These are phyloP conservation scores for Tapirus indicus DNA, from an alignment of 2,797 vertebrate genomes.

Conservation along the genomic window DNA sequence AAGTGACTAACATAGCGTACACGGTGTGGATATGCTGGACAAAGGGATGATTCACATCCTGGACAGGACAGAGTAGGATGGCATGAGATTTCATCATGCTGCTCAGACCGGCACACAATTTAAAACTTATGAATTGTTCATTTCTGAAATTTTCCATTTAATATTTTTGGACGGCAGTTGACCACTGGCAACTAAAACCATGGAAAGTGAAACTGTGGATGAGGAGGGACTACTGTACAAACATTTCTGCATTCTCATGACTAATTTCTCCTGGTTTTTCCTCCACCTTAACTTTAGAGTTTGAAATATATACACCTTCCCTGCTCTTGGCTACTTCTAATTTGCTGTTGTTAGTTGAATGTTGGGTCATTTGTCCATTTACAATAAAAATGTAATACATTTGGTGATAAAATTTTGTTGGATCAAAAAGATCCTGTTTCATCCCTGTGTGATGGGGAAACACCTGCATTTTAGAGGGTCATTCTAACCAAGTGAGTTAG, in stretches of 20 bases:
- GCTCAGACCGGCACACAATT: too few species aligned
- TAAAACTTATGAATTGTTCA: too few species aligned
- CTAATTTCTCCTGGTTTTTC: background rate
- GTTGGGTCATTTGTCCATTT: slow-evolving; percentile 41
- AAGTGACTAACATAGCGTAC: too few species aligned
- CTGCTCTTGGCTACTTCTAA: background rate
- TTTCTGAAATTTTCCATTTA: too few species aligned
- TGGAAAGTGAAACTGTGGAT: too few species aligned
- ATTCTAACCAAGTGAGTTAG: slow-evolving; percentile 42
- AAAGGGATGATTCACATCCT: too few species aligned
- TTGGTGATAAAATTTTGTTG: background rate
- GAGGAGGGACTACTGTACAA: background rate
- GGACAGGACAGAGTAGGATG: too few species aligned
- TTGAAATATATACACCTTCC: background rate
- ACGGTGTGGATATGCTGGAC: too few species aligned
- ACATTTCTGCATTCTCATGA: background rate
- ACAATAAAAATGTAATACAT: background rate
- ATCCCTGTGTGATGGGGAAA: background rate
- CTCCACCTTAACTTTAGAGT: background rate
- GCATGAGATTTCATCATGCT: too few species aligned
- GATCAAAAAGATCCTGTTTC: background rate
- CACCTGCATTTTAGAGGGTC: background rate
- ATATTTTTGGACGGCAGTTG: too few species aligned
- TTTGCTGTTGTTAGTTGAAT: background rate
- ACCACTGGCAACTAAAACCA: too few species aligned